Evolutionary conservation across 2,888 invertebrate species (phyloP).

Genomic region (Keiferia lycopersicella): DNA sequence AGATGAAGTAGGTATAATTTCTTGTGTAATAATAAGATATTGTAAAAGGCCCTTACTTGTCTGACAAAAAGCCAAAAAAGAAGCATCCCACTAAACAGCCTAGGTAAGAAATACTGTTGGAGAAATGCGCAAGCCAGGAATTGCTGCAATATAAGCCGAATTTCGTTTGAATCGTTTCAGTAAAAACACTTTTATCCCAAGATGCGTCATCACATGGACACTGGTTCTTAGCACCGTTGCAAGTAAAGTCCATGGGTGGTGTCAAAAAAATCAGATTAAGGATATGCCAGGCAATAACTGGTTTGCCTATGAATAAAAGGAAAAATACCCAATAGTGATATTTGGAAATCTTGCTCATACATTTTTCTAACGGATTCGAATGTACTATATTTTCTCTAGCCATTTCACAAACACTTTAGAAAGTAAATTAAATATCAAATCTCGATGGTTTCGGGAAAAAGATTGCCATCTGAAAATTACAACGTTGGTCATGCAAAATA

Average conservation of each 20-base stretch:
- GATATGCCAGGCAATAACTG: conserved; percentile 63
- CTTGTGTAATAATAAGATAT: too few relatives aligned
- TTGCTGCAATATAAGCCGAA: conserved; percentile 52
- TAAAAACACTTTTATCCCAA: conserved; percentile 59
- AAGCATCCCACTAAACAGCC: conserved; percentile 62
- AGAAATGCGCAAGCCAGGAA: conserved; percentile 57
- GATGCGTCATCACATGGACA: conserved; percentile 58
- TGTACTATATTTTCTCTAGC: conserved; percentile 32
- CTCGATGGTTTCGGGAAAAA: not conserved
- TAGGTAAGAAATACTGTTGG: conserved; percentile 55
- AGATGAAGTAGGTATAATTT: too few relatives aligned
- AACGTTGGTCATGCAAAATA: too few relatives aligned
- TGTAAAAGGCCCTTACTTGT: conserved; percentile 50
- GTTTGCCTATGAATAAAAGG: conserved; percentile 52
- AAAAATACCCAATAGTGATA: conserved; percentile 59
- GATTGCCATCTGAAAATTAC: not conserved
- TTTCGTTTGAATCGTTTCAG: conserved; percentile 61
- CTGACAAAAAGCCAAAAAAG: conserved; percentile 60
- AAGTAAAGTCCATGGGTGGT: conserved; percentile 58
- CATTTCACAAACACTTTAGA: conserved; percentile 38
- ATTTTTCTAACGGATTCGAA: conserved; percentile 57
- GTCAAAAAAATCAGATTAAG: conserved; percentile 59
- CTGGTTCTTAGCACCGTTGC: conserved; percentile 37
- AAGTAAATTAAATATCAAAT: not conserved
- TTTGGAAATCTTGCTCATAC: conserved; percentile 47